Conservation (phyloP, 2,888 invertebrate genomes). For the Epicampocera succincta region DNA sequence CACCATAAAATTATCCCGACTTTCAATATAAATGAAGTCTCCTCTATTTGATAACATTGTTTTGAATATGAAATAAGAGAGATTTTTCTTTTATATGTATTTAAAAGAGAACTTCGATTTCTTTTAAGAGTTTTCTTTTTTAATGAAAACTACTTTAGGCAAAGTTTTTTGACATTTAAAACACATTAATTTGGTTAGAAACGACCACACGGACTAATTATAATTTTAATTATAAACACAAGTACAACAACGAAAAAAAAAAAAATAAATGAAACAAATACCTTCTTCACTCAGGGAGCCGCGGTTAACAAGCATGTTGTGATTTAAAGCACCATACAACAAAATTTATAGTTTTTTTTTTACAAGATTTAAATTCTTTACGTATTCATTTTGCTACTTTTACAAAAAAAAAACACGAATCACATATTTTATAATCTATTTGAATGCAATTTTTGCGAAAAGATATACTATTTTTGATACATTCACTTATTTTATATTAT, state of each 20-base stretch:
- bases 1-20: too few relatives aligned
- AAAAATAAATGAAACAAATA: conserved; percentile 23
- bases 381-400: neutral
- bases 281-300: conserved; percentile 71
- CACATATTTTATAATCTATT: neutral
- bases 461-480: neutral
- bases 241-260: conserved; percentile 10
- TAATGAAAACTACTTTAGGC: neutral
- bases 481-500: conserved; percentile 3
- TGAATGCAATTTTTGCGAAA: neutral
- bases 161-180: conserved; percentile 39
- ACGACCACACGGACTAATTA: conserved; percentile 47
- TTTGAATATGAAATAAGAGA: too few relatives aligned
- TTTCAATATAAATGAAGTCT: too few relatives aligned
- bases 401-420: neutral
- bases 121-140: neutral
- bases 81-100: too few relatives aligned
- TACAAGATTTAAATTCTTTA: neutral
- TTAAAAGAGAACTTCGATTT: neutral
- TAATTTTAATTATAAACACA: conserved; percentile 41
- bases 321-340: conserved; percentile 13
- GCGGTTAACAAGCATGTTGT: conserved; percentile 73
- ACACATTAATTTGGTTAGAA: conserved; percentile 5
- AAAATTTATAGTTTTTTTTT: conserved; percentile 4
- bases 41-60: too few relatives aligned